Conservation (phyloP, 2,888 invertebrate species). For the Tridacna gigas region DNA sequence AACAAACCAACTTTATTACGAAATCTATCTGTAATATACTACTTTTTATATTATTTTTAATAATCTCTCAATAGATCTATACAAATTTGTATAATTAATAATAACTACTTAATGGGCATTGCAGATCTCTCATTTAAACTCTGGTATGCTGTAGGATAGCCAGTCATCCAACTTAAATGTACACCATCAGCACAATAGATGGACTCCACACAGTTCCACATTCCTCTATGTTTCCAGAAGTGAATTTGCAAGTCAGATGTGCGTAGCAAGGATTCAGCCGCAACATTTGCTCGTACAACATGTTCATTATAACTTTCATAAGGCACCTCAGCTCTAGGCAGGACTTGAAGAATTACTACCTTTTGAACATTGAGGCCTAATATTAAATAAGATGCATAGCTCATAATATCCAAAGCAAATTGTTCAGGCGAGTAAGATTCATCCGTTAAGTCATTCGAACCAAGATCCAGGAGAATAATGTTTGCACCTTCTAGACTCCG, state of each 20-base stretch:
- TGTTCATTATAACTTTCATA: slow-evolving; percentile 17
- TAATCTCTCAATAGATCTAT: no score
- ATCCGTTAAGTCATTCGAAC: slow-evolving; percentile 26
- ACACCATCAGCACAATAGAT: slow-evolving; percentile 18
- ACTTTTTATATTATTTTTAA: no score
- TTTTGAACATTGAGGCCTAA: not conserved
- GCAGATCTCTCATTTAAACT: not conserved
- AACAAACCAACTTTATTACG: no score
- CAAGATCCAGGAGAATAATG: slow-evolving; percentile 21
- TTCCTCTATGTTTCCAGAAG: slow-evolving; percentile 27
- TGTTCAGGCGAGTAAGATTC: slow-evolving; percentile 13
- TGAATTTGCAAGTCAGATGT: not conserved
- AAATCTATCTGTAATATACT: no score
- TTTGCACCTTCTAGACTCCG: not conserved
- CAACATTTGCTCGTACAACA: slow-evolving; percentile 28
- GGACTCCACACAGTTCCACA: slow-evolving; percentile 4
- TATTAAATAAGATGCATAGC: slow-evolving; percentile 4
- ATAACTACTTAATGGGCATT: not conserved
- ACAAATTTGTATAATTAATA: no score
- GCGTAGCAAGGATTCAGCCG: not conserved
- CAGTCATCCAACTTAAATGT: slow-evolving; percentile 14
- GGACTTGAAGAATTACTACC: slow-evolving; percentile 6
- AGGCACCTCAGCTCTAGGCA: slow-evolving; percentile 3
- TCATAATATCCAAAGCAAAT: slow-evolving; percentile 11
- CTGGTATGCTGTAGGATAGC: slow-evolving; percentile 1